Evolutionary conservation across 2,888 invertebrate genomes (phyloP).

Genomic region (Teleogryllus oceanicus): DNA sequence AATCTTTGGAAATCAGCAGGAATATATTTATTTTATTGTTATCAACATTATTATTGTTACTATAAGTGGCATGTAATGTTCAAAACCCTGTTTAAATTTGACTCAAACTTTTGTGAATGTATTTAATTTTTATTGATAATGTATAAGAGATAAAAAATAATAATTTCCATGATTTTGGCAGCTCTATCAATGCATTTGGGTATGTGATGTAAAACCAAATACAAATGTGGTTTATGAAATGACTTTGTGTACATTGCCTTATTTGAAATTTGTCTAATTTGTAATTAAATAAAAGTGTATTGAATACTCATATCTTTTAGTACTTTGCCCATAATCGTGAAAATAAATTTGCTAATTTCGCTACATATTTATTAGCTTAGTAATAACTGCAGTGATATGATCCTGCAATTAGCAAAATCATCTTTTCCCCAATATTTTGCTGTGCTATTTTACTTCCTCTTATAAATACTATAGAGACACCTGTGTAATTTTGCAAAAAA

Average conservation of each 20-base stretch:
- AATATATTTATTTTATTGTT: constrained; percentile 10
- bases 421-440: no score
- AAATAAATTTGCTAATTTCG: no score
- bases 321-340: no score
- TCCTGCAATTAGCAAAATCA: no score
- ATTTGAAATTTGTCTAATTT: constrained; percentile 18
- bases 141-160: neutral
- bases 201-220: neutral
- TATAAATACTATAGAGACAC: no score
- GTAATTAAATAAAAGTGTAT: constrained; percentile 18
- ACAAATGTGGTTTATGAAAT: neutral
- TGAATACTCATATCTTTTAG: neutral
- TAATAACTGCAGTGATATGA: no score
- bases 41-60: neutral
- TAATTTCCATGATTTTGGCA: neutral
- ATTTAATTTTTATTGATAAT: neutral
- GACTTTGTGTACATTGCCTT: constrained; percentile 18
- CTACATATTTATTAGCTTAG: no score
- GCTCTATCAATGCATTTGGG: neutral
- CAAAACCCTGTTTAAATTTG: neutral
- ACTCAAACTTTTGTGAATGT: neutral
- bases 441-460: no score
- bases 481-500: no score
- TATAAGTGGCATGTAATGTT: constrained; percentile 18
- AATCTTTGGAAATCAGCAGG: neutral